Evolutionary conservation across 2,113 vertebrate species (phyloP).

Genomic region (Campylomormyrus tamandua): DNA sequence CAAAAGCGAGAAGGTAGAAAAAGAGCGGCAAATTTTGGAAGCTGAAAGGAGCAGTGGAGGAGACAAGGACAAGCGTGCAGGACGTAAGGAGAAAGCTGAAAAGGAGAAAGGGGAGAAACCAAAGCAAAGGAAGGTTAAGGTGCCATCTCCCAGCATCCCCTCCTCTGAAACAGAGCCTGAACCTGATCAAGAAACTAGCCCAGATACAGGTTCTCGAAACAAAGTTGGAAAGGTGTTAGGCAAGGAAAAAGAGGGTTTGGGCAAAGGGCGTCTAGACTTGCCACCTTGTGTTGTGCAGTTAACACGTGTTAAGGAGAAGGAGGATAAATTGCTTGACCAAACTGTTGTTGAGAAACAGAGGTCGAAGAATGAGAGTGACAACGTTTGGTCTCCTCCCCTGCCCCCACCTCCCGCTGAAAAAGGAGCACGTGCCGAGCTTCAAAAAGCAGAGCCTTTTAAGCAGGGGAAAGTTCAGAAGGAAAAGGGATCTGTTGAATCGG

Average conservation of each 20-base stretch:
- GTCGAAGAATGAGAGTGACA: conserved; percentile 73
- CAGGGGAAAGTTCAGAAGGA: conserved; percentile 67
- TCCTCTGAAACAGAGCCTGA: conserved; percentile 75
- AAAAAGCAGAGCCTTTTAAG: conserved; percentile 73
- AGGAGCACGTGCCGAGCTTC: conserved; percentile 60
- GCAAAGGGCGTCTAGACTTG: conserved; percentile 68
- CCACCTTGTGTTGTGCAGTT: conserved; percentile 68
- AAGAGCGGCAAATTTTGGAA: conserved; percentile 66
- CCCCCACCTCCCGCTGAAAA: conserved; percentile 55
- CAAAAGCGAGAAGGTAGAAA: conserved; percentile 79
- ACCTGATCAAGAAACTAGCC: conserved; percentile 68
- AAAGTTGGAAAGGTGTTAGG: conserved; percentile 44
- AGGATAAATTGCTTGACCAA: conserved; percentile 74
- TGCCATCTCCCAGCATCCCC: conserved; percentile 75
- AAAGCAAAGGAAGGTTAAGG: conserved; percentile 78
- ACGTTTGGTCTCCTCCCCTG: conserved; percentile 43
- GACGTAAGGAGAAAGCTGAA: conserved; percentile 83
- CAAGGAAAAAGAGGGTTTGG: conserved; percentile 66
- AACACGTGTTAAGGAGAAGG: conserved; percentile 73
- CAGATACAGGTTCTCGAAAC: conserved; percentile 62
- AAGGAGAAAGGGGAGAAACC: conserved; percentile 75
- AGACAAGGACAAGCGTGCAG: conserved; percentile 81
- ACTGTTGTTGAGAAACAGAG: conserved; percentile 70
- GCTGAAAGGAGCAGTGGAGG: conserved; percentile 57
- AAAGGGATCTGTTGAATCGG: conserved; percentile 64